Base-by-base conservation (phyloP, 2,113 vertebrate species). In the Sebastes fasciatus region DNA sequence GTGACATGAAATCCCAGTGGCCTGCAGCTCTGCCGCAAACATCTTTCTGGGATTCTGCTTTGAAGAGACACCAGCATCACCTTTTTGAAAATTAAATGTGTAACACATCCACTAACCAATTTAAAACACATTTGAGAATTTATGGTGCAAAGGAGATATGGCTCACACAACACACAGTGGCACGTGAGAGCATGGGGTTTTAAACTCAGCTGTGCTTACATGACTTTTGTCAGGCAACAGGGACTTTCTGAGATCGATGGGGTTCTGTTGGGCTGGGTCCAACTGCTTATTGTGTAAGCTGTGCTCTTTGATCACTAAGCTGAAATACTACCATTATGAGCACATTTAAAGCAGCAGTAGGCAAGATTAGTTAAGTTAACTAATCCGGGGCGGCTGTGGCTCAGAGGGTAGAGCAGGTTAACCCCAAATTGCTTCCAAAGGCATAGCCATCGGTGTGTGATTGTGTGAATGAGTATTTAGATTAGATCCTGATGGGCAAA, bases 1-100 rank as follows among this genome's bases (percentile, higher is more conserved):
- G 8, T 76, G 74, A 26, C 76, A 49, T 71, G 26, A 81, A 77
- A 71, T 82, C 82, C 72, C 81, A 12, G 52, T 14, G 63, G 79
- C 65, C 86, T 62, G 21, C 61, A 63, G 82, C 68, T 52, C 63
- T n/a, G 74, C 77, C 11, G 42, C 67, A 72, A 63, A 57, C 48
- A 26, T 7, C 40, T 48, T 48, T 81, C 40, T 40, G 57, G 16
- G 70, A 67, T 74, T 80, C 2, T 74, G 74, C 63, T 60, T 57
- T 82, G 70, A 83, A 48, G 82, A 87, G 82, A 68, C 12, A 62
- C 48, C 26, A 49, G n/a, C 62, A 13, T 61, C 51, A 51, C 51
- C 55, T 68, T 71, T 80, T 10, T 58, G 66, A 43, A 77, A 34
- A 34, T 12, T 16, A 78, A 77, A 65, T 13, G 71, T 73, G 34